phyloP scores from a whole-genome alignment of 1,140 invertebrate genomes.

The Mactra quadrangularis region DNA sequence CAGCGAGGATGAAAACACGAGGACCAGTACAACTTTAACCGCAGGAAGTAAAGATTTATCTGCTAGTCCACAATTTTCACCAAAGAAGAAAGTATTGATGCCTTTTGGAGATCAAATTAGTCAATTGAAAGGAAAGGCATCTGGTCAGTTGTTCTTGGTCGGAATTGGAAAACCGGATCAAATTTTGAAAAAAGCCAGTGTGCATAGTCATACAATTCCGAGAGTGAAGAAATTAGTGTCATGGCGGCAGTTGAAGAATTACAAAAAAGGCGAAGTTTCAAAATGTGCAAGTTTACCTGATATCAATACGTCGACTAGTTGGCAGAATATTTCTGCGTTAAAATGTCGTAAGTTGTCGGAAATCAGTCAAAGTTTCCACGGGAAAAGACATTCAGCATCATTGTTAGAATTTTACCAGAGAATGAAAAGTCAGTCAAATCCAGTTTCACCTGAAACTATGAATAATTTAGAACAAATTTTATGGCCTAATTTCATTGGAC shows the following conservation, averaged over 20 bases:
- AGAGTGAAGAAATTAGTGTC: slow-evolving; percentile 64
- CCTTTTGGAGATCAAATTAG: background rate
- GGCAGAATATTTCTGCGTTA: slow-evolving; percentile 68
- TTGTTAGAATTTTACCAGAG: slow-evolving; percentile 79
- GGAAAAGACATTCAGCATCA: slow-evolving; percentile 77
- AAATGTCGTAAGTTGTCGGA: slow-evolving; percentile 63
- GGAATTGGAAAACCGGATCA: slow-evolving; percentile 55
- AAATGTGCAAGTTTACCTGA: slow-evolving; percentile 77
- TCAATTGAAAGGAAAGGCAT: slow-evolving; percentile 30
- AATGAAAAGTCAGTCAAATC: slow-evolving; percentile 74
- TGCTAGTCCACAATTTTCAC: slow-evolving; percentile 1
- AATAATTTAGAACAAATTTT: slow-evolving; percentile 77
- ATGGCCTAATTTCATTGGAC: slow-evolving; percentile 61
- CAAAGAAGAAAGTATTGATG: slow-evolving; percentile 22
- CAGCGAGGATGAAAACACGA: slow-evolving; percentile 50
- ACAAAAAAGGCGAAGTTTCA: slow-evolving; percentile 68
- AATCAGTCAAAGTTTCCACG: slow-evolving; percentile 77
- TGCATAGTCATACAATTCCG: slow-evolving; percentile 51
- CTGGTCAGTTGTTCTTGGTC: slow-evolving; percentile 52
- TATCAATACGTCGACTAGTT: slow-evolving; percentile 68
- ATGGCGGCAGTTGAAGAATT: slow-evolving; percentile 75
- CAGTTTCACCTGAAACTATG: slow-evolving; percentile 78
- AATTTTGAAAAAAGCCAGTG: slow-evolving; percentile 50
- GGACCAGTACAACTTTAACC: slow-evolving; percentile 52
- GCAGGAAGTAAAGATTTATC: slow-evolving; percentile 54